phyloP scores from a whole-genome alignment of 2,888 invertebrate species.

The Drosophila neonasuta region DNA sequence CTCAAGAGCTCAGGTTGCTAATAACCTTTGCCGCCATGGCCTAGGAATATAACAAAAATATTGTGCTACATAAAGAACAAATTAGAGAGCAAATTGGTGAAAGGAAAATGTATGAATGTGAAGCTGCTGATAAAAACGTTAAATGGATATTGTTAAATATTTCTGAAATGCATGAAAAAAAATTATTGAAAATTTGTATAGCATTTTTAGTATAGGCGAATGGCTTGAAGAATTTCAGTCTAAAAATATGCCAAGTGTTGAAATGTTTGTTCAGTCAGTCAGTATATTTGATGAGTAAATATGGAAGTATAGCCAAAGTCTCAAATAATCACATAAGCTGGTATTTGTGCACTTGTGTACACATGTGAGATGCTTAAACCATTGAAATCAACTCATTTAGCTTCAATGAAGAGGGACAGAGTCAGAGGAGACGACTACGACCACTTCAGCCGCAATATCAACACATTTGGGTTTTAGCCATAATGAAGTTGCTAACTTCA shows the following conservation, averaged over 20 bases:
- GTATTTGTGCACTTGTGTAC: slow-evolving; percentile 46
- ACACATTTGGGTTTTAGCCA: slow-evolving; percentile 77
- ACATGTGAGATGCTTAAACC: slow-evolving; percentile 47
- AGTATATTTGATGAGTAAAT: slow-evolving; percentile 48
- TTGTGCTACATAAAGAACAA: slow-evolving; percentile 2
- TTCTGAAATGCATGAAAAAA: neutral
- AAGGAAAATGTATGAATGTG: neutral
- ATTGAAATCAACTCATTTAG: slow-evolving; percentile 64
- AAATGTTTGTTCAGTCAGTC: slow-evolving; percentile 40
- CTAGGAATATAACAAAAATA: slow-evolving; percentile 6
- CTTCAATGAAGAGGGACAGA: neutral
- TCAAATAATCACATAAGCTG: slow-evolving; percentile 69
- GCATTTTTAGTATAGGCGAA: neutral
- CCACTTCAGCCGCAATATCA: slow-evolving; percentile 71
- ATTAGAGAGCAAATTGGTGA: slow-evolving; percentile 4
- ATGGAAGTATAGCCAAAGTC: slow-evolving; percentile 52
- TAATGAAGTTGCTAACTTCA: slow-evolving; percentile 76
- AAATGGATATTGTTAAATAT: neutral
- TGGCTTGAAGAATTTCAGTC: neutral
- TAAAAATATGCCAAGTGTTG: neutral
- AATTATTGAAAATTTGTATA: neutral
- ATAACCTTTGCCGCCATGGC: slow-evolving; percentile 23
- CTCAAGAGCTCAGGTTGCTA: slow-evolving; percentile 27
- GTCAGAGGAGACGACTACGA: slow-evolving; percentile 18
- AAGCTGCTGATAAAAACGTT: neutral